Percentiles rank a stretch among this genome's conserved stretches.
phyloP scores from a whole-genome alignment of 1,140 invertebrate species.

The Pectinophora gossypiella region DNA sequence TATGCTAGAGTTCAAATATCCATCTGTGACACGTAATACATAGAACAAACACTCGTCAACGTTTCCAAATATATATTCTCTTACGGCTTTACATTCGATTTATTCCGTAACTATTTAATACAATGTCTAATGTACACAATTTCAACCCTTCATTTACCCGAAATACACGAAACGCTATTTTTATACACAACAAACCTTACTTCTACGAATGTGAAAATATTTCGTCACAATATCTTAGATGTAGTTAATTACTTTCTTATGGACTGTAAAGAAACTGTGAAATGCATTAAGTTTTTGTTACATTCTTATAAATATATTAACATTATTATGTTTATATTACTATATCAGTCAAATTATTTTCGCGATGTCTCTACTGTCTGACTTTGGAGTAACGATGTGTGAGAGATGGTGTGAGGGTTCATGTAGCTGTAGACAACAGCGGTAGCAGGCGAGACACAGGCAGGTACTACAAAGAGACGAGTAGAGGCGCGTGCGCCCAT shows the following conservation, averaged over 20 bases:
- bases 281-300: constrained; percentile 72
- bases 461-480: neutral
- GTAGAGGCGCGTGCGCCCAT: neutral
- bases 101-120: constrained; percentile 65
- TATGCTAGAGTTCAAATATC: constrained; percentile 53
- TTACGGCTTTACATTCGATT: constrained; percentile 61
- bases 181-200: constrained; percentile 72
- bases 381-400: constrained; percentile 18
- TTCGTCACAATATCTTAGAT: constrained; percentile 65
- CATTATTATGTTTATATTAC: constrained; percentile 59
- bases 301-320: constrained; percentile 70
- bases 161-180: constrained; percentile 65
- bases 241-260: constrained; percentile 57
- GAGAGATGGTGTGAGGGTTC: neutral
- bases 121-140: constrained; percentile 66
- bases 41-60: constrained; percentile 70
- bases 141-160: constrained; percentile 62
- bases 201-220: constrained; percentile 72
- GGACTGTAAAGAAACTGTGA: constrained; percentile 71
- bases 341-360: constrained; percentile 74
- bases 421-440: neutral
- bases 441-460: neutral
- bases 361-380: constrained; percentile 48
- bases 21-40: constrained; percentile 64
- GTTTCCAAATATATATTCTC: constrained; percentile 73